A percentile compares a stretch with the other conserved stretches of the same genome.
Evolutionary conservation across 1,140 invertebrate species (phyloP).

Genomic region (Prorops nasuta): DNA sequence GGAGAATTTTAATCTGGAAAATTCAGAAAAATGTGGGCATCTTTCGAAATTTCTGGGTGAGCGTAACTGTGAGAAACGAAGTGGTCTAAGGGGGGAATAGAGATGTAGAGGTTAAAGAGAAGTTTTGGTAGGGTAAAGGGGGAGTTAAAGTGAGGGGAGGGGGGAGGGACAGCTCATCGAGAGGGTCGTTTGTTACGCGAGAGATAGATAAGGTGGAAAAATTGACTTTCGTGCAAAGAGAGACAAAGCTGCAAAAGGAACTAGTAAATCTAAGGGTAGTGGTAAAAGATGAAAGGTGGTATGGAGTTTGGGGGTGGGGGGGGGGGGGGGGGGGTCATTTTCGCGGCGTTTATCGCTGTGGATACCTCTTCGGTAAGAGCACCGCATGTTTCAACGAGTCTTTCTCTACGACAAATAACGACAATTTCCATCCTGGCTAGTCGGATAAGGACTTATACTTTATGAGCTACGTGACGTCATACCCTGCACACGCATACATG

Average conservation of each 20-base stretch:
- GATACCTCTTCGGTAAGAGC: no score
- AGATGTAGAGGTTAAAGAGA: background rate
- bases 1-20: no score
- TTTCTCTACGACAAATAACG: no score
- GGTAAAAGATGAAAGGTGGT: no score
- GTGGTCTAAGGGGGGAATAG: background rate
- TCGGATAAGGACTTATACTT: no score
- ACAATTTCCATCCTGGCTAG: no score
- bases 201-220: constrained; percentile 24
- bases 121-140: constrained; percentile 9
- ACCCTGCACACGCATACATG: no score
- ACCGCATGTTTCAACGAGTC: no score
- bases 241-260: constrained; percentile 7
- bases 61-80: background rate
- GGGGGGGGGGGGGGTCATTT: constrained; percentile 1
- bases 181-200: constrained; percentile 24
- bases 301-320: background rate
- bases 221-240: constrained; percentile 18
- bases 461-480: no score
- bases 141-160: constrained; percentile 11
- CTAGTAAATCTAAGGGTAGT: constrained; percentile 3
- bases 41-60: background rate
- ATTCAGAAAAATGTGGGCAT: no score
- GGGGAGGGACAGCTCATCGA: constrained; percentile 12
- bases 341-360: background rate